Base-by-base conservation (phyloP, 2,797 vertebrate species). In the Semaprochilodus insignis region DNA sequence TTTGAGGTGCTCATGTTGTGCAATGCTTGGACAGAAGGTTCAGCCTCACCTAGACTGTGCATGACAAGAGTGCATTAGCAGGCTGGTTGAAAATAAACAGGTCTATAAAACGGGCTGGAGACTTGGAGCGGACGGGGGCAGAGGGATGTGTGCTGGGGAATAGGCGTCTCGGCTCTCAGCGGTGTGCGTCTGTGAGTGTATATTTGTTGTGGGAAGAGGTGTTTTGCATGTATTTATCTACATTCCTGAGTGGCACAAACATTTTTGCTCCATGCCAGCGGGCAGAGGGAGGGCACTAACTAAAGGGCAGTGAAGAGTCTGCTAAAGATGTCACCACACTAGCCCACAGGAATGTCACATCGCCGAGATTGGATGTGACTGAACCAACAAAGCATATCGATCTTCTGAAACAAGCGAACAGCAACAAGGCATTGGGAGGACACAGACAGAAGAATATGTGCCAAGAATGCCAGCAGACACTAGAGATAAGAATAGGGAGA, bases 31-130 rank as follows among this genome's bases (percentile, higher is more conserved):
- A 86, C 88, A 87, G 83, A 83, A 85, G 55, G 84, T 83, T 87
- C 52, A 85, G 89, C 83, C 80, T 85, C 89, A 87, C 83, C 69
- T 82, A 87, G 71, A 2, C 86, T 90, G 88, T 90, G 89, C 88
- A 89, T 82, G 77, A 86, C 88, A 84, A 63, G 89, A 85, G 88
- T 88, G 88, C 88, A 91, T 70, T 86, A 90, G 74, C 78, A 82
- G 83, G 85, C 88, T 88, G 85, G 73, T 88, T 82, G 87, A 84
- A 73, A 8, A 90, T 89, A 90, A 92, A 91, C 83, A 90, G 87
- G 81, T 83, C 87, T 67, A 89, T 94, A 93, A 94, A 93, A 93
- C 71, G 80, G 60, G 48, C 0, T 1, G 55, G 74, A 83, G 72
- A 76, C 87, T 78, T 36, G 44, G 74, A 81, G 85, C 66, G 62